Evolutionary conservation across 92 coral and sea anemone species (phyloP), one percentile per base, ranked within the genome.

Genomic region (Epizoanthus stellaris): DNA sequence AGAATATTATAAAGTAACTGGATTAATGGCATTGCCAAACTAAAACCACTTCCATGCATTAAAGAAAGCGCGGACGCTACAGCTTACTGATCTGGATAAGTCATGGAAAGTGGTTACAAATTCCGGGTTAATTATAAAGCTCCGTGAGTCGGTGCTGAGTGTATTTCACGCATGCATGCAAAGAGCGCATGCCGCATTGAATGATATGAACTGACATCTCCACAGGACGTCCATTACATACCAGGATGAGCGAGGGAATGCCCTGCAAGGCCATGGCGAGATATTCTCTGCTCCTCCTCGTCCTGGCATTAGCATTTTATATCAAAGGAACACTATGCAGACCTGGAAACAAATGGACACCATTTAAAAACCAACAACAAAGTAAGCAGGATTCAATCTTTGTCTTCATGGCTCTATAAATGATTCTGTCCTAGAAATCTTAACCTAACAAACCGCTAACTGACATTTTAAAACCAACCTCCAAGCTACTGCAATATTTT

Each of bases 281-380:
- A 2, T 79, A 43, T 11, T 79, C 19, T 62, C 43, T 43, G 2
- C 30, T 63, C 15, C 52, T 64, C 15, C 61, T 79, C 52, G 23
- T 62, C 9, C n/a, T 64, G 6, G 67, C 45, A 59, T 63, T 79
- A 15, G 40, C 13, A 20, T 43, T 58, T 76, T 21, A 14, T 63
- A 2, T 62, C 67, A 16, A 21, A 42, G 60, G 21, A 45, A 43
- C 73, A 12, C 56, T 14, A 14, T 62, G 83, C 34, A 47, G 43
- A 8, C 47, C 73, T 20, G 61, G 23, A 79, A 63, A 79, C 62
- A 63, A 63, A 39, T 79, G 83, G 83, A 63, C 42, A 15, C 38
- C 86, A 13, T 89, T 89, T 57, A 82, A 80, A 70, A 81, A 77
- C 60, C 68, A 56, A 6, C 76, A 53, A 21, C 91, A 89, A 85